These are phyloP conservation scores for Uropsilus gracilis DNA, from an alignment of 2,113 vertebrate genomes.

Conservation along the genomic window DNA sequence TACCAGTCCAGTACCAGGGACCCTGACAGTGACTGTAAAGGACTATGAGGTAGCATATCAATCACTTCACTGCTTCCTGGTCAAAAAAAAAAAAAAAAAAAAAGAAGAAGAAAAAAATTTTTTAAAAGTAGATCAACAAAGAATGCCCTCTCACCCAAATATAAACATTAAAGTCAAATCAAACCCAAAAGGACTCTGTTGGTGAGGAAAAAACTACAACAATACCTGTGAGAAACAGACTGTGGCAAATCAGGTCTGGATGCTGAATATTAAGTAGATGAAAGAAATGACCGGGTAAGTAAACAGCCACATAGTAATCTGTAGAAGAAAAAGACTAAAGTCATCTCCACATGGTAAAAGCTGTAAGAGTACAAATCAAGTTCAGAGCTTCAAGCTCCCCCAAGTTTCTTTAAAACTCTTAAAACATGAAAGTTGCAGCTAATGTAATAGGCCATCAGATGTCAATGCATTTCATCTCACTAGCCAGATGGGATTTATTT, in stretches of 20 bases:
- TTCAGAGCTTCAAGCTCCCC: background rate
- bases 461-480: background rate
- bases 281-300: constrained; percentile 91
- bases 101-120: too few relatives aligned
- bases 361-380: background rate
- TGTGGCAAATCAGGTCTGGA: constrained; percentile 93
- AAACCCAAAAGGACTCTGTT: background rate
- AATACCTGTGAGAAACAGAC: constrained; percentile 94
- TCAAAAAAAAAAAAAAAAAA: background rate
- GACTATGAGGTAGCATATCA: constrained; percentile 61
- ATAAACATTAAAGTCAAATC: background rate
- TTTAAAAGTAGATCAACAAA: constrained; percentile 58
- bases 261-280: constrained; percentile 95
- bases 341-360: background rate
- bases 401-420: background rate
- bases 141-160: background rate
- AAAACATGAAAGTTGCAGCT: background rate
- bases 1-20: constrained; percentile 86
- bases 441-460: background rate
- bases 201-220: background rate
- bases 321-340: constrained; percentile 73
- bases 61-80: constrained; percentile 84
- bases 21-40: constrained; percentile 73
- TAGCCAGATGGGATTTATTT: background rate
- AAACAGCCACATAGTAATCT: constrained; percentile 94